Conservation (phyloP, 2,113 vertebrate species). For the Odocoileus hemionus region DNA sequence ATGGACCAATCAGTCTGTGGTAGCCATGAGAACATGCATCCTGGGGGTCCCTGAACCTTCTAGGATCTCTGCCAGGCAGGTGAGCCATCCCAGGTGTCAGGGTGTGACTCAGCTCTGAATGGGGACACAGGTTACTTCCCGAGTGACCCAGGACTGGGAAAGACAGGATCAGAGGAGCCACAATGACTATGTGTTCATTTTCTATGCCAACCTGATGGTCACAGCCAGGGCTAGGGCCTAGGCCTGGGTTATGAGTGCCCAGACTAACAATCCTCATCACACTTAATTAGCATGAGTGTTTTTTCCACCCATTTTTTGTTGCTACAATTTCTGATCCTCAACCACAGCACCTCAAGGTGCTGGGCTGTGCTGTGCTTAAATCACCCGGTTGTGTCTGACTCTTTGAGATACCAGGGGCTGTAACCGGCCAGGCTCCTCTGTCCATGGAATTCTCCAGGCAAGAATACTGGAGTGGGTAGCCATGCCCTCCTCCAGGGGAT, state of each 20-base stretch:
- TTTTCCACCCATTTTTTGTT: background rate
- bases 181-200: background rate
- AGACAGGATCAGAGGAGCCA: background rate
- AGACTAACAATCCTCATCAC: background rate
- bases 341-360: background rate
- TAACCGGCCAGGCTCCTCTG: background rate
- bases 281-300: background rate
- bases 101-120: background rate
- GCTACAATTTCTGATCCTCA: background rate
- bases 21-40: background rate
- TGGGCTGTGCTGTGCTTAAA: background rate
- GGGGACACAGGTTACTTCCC: background rate
- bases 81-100: background rate
- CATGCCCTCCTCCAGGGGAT: background rate
- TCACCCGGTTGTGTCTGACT: background rate
- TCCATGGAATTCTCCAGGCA: background rate
- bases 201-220: background rate
- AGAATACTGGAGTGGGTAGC: background rate
- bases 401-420: background rate
- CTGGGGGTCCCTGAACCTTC: background rate
- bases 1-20: background rate
- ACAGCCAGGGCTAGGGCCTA: background rate
- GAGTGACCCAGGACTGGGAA: background rate
- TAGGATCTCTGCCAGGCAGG: background rate
- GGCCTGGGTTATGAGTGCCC: background rate